Conservation (phyloP, 2,888 invertebrate species). For the Andrena fulva region DNA sequence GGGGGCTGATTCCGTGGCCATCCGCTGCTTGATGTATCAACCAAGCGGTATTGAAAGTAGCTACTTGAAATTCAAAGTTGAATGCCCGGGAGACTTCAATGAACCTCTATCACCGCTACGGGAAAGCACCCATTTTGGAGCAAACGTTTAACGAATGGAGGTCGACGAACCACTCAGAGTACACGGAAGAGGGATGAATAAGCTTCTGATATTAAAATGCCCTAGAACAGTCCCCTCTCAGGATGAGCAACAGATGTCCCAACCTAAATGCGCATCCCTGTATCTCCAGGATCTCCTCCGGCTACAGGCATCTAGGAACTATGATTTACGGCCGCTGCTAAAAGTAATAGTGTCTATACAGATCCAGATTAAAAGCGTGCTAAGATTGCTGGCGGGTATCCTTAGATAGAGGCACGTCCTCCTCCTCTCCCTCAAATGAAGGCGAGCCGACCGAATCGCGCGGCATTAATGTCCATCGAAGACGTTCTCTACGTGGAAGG, state of each 20-base stretch:
- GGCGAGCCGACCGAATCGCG: conserved; percentile 39
- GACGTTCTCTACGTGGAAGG: conserved; percentile 68
- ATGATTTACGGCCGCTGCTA: conserved; percentile 28
- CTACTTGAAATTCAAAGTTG: neutral
- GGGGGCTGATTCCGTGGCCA: too few species aligned
- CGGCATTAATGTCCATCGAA: conserved; percentile 60
- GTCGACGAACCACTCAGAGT: neutral
- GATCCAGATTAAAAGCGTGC: conserved; percentile 41
- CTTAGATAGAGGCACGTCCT: conserved; percentile 6
- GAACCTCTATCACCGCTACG: neutral
- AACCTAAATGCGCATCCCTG: neutral
- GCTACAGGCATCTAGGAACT: conserved; percentile 9
- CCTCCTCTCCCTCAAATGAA: conserved; percentile 16
- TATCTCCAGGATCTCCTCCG: conserved; percentile 1
- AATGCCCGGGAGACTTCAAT: neutral
- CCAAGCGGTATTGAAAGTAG: neutral
- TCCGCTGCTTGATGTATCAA: too few species aligned
- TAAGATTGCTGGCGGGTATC: conserved; percentile 15
- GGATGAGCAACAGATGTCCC: neutral
- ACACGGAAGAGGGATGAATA: neutral
- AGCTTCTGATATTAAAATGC: neutral
- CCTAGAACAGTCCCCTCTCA: neutral
- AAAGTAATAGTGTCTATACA: conserved; percentile 29
- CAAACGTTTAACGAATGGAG: neutral
- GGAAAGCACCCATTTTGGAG: neutral